phyloP scores from a whole-genome alignment of 1,140 invertebrate genomes.

The Hycleus phaleratus region DNA sequence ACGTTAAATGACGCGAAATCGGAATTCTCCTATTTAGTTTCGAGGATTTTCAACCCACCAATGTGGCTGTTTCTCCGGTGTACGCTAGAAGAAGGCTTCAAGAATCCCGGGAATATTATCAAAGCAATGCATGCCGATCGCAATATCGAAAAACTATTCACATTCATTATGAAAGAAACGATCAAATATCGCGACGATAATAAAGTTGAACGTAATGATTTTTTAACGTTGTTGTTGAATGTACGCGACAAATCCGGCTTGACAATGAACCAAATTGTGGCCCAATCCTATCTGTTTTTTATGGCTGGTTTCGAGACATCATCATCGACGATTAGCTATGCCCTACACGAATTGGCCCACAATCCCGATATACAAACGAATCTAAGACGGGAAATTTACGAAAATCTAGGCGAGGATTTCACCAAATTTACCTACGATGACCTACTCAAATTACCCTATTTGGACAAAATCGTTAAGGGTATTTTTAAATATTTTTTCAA shows the following conservation, averaged over 20 bases:
- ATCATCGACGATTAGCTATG: constrained; percentile 18
- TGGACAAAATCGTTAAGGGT: no score
- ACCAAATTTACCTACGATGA: no score
- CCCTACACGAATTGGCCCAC: constrained; percentile 50
- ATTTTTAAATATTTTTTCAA: no score
- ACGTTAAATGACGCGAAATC: constrained; percentile 40
- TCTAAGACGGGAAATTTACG: constrained; percentile 54
- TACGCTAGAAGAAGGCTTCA: no score
- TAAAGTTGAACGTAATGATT: neutral
- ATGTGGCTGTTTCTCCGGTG: no score
- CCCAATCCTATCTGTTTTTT: constrained; percentile 47
- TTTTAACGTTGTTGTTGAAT: neutral
- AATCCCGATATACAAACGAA: constrained; percentile 58
- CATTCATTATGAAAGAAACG: constrained; percentile 5
- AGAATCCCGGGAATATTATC: no score
- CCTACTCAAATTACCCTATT: no score
- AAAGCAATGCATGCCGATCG: constrained; percentile 15
- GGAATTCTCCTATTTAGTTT: constrained; percentile 40
- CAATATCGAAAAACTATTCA: constrained; percentile 41
- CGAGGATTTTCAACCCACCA: constrained; percentile 24
- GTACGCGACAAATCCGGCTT: neutral
- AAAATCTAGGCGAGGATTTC: neutral
- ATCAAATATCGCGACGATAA: no score
- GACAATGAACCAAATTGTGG: constrained; percentile 51
- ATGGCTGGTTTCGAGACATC: constrained; percentile 10